phyloP scores from a whole-genome alignment of 2,113 vertebrate genomes.

The Oenanthe melanoleuca region DNA sequence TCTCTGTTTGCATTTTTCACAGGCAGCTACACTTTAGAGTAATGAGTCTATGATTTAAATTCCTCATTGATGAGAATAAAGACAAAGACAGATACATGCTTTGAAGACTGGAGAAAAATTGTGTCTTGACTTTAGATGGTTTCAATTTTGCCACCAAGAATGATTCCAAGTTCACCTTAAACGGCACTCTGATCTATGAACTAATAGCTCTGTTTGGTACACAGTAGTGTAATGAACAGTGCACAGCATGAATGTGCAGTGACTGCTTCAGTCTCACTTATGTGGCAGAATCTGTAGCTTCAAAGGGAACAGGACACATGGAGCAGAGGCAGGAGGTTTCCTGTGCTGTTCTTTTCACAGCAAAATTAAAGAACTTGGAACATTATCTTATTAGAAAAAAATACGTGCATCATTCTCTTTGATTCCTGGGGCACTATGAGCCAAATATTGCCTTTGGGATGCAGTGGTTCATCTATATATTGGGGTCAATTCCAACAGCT shows the following conservation, averaged over 20 bases:
- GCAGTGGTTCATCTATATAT: not conserved
- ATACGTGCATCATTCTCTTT: not conserved
- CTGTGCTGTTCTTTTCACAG: not conserved
- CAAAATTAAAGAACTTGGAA: not conserved
- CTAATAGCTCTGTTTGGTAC: not conserved
- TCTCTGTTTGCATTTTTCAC: not conserved
- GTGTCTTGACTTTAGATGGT: slow-evolving; percentile 50
- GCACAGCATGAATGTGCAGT: not conserved
- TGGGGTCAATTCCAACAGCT: too few species aligned
- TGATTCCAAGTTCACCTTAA: slow-evolving; percentile 45
- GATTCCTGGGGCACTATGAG: not conserved
- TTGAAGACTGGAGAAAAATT: slow-evolving; percentile 41
- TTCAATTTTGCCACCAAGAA: slow-evolving; percentile 45
- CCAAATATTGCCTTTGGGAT: not conserved
- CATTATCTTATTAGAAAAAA: not conserved
- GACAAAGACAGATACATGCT: slow-evolving; percentile 17
- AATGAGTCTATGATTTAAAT: slow-evolving; percentile 38
- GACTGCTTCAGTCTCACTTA: not conserved
- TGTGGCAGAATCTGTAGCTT: not conserved
- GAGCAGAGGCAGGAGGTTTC: not conserved
- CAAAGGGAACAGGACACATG: not conserved
- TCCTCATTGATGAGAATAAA: slow-evolving; percentile 62
- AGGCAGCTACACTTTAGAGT: not conserved
- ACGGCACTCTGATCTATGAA: slow-evolving; percentile 4
- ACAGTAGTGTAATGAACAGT: not conserved